Evolutionary conservation across 2,113 vertebrate species (phyloP).

Genomic region (Tricholaema leucomelas): DNA sequence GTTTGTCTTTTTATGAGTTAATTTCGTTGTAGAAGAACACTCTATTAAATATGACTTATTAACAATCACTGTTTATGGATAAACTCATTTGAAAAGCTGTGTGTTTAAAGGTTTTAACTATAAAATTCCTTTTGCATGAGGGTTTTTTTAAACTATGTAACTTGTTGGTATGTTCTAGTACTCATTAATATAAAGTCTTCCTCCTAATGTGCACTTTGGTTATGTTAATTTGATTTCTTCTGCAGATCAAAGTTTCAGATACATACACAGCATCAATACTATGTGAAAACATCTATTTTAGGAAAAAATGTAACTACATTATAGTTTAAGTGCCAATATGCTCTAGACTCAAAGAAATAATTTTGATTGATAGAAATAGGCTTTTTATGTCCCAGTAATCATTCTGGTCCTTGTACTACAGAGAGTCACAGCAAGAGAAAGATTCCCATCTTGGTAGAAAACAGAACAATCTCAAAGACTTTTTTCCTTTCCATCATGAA

Average conservation of each 20-base stretch:
- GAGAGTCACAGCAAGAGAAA: not conserved
- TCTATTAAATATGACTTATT: conserved; percentile 55
- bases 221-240: conserved; percentile 56
- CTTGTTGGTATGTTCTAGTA: conserved; percentile 39
- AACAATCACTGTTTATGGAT: conserved; percentile 45
- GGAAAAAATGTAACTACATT: conserved; percentile 28
- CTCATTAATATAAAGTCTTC: conserved; percentile 24
- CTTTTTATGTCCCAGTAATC: conserved; percentile 16
- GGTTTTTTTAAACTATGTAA: conserved; percentile 47
- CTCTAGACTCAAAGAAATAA: conserved; percentile 28
- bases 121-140: conserved; percentile 34
- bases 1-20: conserved; percentile 44
- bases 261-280: not conserved
- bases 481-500: not conserved
- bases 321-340: conserved; percentile 9
- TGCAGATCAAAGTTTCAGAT: conserved; percentile 42
- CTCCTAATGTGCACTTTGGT: conserved; percentile 46
- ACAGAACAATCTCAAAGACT: not conserved
- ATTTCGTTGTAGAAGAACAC: conserved; percentile 39
- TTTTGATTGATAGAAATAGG: conserved; percentile 35
- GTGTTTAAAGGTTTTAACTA: conserved; percentile 40
- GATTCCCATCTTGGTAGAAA: conserved; percentile 15
- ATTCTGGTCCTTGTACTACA: conserved; percentile 4
- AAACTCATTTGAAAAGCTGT: conserved; percentile 39
- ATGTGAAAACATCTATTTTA: conserved; percentile 32